Evolutionary conservation across 1,140 invertebrate species (phyloP).

Genomic region (Argopecten irradians): DNA sequence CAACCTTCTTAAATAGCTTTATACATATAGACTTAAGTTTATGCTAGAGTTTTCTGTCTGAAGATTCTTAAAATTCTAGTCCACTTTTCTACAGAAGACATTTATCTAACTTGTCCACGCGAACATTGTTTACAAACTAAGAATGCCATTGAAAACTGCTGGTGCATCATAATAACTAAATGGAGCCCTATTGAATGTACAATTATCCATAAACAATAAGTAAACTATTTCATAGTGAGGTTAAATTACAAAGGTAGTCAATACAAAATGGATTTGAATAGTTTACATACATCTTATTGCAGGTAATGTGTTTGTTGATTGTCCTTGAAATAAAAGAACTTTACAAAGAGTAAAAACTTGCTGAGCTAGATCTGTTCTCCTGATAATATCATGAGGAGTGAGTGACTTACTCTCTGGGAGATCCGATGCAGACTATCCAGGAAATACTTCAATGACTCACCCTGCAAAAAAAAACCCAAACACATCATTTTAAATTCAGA

Average conservation of each 20-base stretch:
- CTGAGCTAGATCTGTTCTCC: background rate
- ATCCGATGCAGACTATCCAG: constrained; percentile 93
- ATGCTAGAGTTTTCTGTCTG: background rate
- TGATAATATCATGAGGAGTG: background rate
- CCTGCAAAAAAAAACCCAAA: constrained; percentile 71
- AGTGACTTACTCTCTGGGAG: constrained; percentile 82
- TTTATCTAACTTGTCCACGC: background rate
- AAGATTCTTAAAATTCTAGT: background rate
- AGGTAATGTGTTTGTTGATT: background rate
- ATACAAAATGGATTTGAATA: background rate
- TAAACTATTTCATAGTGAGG: background rate
- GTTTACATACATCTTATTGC: background rate
- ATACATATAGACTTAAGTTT: background rate
- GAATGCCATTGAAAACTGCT: background rate
- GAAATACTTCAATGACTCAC: constrained; percentile 96
- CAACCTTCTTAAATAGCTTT: background rate
- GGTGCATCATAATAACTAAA: background rate
- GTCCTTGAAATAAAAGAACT: background rate
- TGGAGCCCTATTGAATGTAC: background rate
- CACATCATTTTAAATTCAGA: background rate
- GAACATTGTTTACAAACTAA: background rate
- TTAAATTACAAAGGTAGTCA: background rate
- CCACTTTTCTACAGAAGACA: background rate
- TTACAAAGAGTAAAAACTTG: background rate
- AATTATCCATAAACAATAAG: background rate